Evolutionary conservation across 2,888 invertebrate genomes (phyloP).

Genomic region (Lasioglossum calceatum): DNA sequence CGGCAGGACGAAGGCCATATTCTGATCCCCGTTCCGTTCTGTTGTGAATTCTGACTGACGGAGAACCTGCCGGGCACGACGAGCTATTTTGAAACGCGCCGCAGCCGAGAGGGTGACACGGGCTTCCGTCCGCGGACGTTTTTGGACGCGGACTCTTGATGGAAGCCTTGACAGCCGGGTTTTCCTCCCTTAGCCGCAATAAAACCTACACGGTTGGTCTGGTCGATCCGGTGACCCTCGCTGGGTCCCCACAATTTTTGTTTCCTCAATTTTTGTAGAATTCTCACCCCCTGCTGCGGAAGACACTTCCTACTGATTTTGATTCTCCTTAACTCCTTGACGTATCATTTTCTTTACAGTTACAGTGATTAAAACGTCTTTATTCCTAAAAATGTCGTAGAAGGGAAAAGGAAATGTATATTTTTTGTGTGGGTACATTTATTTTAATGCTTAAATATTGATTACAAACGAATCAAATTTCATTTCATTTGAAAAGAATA

Average conservation of each 20-base stretch:
- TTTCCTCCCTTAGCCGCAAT: not conserved
- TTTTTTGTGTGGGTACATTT: too few species aligned
- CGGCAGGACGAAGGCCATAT: constrained; percentile 49
- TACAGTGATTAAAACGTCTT: too few species aligned
- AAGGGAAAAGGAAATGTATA: too few species aligned
- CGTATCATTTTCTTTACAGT: too few species aligned
- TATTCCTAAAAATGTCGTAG: too few species aligned
- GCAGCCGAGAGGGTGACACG: not conserved
- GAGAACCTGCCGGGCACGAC: not conserved
- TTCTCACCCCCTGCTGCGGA: not conserved
- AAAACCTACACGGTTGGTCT: not conserved
- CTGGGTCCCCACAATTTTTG: not conserved
- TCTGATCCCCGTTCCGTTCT: not conserved
- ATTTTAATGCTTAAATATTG: too few species aligned
- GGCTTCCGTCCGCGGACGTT: not conserved
- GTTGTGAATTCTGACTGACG: constrained; percentile 6
- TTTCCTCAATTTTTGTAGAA: not conserved
- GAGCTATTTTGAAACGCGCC: constrained; percentile 38
- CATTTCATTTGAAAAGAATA: too few species aligned
- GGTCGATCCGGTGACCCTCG: not conserved
- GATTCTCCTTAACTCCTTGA: too few species aligned
- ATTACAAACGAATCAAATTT: too few species aligned
- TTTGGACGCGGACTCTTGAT: constrained; percentile 19
- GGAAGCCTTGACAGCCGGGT: constrained; percentile 26
- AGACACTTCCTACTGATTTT: too few species aligned